These are phyloP conservation scores for Carassius carassius DNA, from an alignment of 2,113 vertebrate genomes.

Conservation along the genomic window DNA sequence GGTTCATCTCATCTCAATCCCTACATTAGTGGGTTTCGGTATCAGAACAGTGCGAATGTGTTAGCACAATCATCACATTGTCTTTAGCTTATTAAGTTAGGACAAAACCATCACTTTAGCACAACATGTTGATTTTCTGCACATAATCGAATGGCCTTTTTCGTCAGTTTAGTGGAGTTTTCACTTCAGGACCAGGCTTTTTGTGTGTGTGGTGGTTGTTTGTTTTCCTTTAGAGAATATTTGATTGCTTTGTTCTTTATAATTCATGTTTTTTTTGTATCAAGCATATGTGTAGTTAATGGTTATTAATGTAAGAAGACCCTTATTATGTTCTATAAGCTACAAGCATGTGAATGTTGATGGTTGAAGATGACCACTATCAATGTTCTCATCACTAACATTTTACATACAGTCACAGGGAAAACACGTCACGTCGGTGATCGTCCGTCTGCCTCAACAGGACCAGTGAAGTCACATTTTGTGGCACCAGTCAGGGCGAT, in stretches of 20 bases:
- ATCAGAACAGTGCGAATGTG: conserved; percentile 17
- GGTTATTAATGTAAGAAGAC: conserved; percentile 41
- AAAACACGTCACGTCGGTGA: not conserved
- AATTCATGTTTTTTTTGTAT: conserved; percentile 10
- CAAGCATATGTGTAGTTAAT: conserved; percentile 38
- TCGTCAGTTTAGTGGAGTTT: conserved; percentile 20
- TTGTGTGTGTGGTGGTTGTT: not conserved
- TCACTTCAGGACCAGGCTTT: conserved; percentile 48
- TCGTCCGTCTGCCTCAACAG: conserved; percentile 29
- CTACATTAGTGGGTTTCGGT: conserved; percentile 8
- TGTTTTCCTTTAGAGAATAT: conserved; percentile 18
- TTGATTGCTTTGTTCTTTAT: conserved; percentile 29
- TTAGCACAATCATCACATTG: conserved; percentile 32
- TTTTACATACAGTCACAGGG: conserved; percentile 40
- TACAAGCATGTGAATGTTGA: conserved; percentile 45
- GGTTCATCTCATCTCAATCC: conserved; percentile 48
- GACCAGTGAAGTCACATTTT: conserved; percentile 25
- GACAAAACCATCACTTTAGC: conserved; percentile 25
- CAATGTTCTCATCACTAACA: conserved; percentile 43
- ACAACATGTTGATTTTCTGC: conserved; percentile 32
- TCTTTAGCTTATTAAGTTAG: conserved; percentile 29
- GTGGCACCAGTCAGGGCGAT: not conserved
- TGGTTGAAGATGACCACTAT: conserved; percentile 40
- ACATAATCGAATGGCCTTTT: conserved; percentile 37
- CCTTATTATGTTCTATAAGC: conserved; percentile 51